Conservation (phyloP, 2,888 invertebrate genomes). For the Cephonodes hylas region DNA sequence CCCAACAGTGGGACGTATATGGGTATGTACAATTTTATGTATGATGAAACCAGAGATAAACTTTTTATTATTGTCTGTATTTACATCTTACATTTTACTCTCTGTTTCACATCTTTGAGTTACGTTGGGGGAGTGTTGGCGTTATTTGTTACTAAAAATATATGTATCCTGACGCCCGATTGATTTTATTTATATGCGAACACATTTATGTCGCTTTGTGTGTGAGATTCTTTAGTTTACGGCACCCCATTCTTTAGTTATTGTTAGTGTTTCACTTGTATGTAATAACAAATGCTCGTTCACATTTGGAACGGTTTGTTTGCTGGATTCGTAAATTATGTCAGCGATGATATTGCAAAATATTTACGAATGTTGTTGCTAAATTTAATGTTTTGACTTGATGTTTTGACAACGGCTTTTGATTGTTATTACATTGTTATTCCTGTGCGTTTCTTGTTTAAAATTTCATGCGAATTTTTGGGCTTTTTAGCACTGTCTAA, state of each 20-base stretch:
- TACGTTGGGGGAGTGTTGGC: not conserved
- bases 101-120: not conserved
- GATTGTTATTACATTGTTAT: no score
- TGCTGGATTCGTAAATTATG: constrained; percentile 12
- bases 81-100: not conserved
- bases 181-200: constrained; percentile 61
- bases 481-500: no score
- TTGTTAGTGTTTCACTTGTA: constrained; percentile 23
- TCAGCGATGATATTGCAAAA: not conserved
- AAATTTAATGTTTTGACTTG: no score
- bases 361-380: not conserved
- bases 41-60: no score
- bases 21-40: no score
- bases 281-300: constrained; percentile 24
- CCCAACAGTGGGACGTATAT: no score
- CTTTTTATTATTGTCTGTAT: not conserved
- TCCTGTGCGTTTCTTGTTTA: no score
- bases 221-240: constrained; percentile 50
- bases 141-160: constrained; percentile 33
- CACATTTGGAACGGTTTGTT: constrained; percentile 14
- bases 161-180: constrained; percentile 46
- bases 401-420: no score
- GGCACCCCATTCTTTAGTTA: constrained; percentile 34
- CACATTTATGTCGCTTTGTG: constrained; percentile 60
- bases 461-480: no score